Conservation (phyloP, 2,113 vertebrate species). For the Eurypyga helias region DNA sequence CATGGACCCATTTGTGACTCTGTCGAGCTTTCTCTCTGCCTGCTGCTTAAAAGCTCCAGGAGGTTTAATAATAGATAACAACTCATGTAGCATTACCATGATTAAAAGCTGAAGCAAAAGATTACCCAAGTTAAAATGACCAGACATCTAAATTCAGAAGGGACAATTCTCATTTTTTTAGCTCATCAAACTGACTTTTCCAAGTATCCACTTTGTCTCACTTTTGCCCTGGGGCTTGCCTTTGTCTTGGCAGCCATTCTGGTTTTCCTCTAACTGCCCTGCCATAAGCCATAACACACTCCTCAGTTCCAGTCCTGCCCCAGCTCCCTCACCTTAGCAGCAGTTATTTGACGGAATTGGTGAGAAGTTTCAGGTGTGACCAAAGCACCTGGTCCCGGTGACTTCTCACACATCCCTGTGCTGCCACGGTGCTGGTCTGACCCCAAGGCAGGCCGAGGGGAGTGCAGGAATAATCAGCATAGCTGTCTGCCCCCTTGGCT, state of each 20-base stretch:
- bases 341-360: background rate
- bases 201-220: background rate
- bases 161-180: background rate
- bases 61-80: background rate
- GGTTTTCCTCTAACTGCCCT: background rate
- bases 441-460: accelerated
- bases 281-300: background rate
- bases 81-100: background rate
- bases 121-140: background rate
- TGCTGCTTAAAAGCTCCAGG: background rate
- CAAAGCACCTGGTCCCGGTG: background rate
- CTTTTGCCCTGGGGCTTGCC: background rate
- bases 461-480: background rate
- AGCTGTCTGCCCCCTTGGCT: background rate
- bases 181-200: background rate
- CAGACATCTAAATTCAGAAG: background rate
- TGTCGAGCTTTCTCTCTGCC: background rate
- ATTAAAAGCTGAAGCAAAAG: background rate
- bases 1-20: background rate
- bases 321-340: background rate
- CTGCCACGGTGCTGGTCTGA: background rate
- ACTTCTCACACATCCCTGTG: accelerated
- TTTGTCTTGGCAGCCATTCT: background rate
- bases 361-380: background rate
- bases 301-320: background rate